Evolutionary conservation across 1,140 invertebrate species (phyloP), one percentile per base, ranked within the genome.

Genomic region (Hormaphis cornu): DNA sequence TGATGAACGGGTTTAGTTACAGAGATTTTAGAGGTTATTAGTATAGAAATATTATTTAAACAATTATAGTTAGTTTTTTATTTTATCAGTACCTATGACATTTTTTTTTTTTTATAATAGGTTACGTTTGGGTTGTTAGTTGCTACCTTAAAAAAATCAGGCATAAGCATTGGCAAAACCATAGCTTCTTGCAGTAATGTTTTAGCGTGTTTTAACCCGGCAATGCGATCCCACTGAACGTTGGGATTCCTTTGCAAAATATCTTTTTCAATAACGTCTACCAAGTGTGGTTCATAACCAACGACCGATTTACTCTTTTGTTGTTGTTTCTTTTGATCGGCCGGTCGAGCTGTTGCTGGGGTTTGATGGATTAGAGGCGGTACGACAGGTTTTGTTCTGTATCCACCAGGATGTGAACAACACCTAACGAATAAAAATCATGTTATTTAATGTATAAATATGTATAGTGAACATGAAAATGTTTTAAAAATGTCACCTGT

Each of bases 241-340:
- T 82, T 81, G 1, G 84, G 83, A 76, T 86, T 82, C 72, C 80
- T 81, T 73, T 83, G 81, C 9, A 88, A 75, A 70, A 88, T 86
- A 72, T 86, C 85, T 72, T 83, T 76, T 76, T 87, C 86, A 18
- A 88, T 74, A 70, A 83, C 87, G 61, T 92, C 90, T 0, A 93
- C 88, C 16, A 94, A 78, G 76, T 90, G 88, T 54, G 84, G 77
- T 76, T 94, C 89, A 75, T 87, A 89, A 7, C 89, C 89, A 30
- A 66, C 14, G 16, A 82, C 77, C 0, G 86, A 79, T 72, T 89
- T 85, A 77, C 91, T 92, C 20, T 86, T 82, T 75, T 84, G 84
- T 8, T 9, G 4, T 63, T 85, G 82, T 72, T 86, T 84, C 22
- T 76, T 76, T 18, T 78, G 74, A 22, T 53, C 44, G 12, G 63